Percentiles rank a stretch among this genome's conserved stretches.
These are phyloP conservation scores for Varecia variegata DNA, from an alignment of 2,797 vertebrate genomes.

Conservation along the genomic window DNA sequence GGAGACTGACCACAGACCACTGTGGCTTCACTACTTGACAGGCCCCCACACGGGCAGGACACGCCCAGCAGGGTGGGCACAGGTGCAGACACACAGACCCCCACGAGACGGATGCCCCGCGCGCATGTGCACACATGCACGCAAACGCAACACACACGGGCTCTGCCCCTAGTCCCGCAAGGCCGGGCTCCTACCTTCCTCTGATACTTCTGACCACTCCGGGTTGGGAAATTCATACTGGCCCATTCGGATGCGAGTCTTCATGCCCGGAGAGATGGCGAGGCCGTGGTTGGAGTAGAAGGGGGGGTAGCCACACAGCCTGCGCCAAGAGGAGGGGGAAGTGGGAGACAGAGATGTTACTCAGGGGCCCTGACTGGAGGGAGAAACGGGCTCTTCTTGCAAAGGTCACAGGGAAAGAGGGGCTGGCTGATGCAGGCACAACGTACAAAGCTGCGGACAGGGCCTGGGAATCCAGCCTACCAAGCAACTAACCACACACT, in stretches of 20 bases:
- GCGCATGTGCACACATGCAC: rapidly evolving
- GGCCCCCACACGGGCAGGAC: not conserved
- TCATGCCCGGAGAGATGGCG: conserved; percentile 99
- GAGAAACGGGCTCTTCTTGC: not conserved
- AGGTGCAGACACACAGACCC: no score
- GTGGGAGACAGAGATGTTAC: not conserved
- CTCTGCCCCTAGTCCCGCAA: not conserved
- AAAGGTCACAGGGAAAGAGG: not conserved
- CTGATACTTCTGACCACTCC: conserved; percentile 97
- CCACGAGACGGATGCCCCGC: not conserved
- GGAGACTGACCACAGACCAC: not conserved
- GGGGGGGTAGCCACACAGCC: conserved; percentile 97
- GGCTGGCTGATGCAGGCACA: not conserved
- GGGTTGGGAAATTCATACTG: conserved; percentile 98
- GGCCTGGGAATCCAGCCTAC: not conserved
- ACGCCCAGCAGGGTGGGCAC: not conserved
- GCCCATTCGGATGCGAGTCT: conserved; percentile 95
- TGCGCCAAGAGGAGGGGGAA: conserved; percentile 64
- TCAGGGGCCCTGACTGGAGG: not conserved
- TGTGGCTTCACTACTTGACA: rapidly evolving
- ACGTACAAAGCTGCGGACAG: not conserved
- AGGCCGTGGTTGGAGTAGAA: conserved; percentile 99
- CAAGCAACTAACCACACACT: not conserved
- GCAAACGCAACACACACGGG: rapidly evolving
- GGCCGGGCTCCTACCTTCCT: conserved; percentile 89